These are phyloP conservation scores for Spermophilus dauricus DNA, from an alignment of 2,113 vertebrate species.

Conservation along the genomic window DNA sequence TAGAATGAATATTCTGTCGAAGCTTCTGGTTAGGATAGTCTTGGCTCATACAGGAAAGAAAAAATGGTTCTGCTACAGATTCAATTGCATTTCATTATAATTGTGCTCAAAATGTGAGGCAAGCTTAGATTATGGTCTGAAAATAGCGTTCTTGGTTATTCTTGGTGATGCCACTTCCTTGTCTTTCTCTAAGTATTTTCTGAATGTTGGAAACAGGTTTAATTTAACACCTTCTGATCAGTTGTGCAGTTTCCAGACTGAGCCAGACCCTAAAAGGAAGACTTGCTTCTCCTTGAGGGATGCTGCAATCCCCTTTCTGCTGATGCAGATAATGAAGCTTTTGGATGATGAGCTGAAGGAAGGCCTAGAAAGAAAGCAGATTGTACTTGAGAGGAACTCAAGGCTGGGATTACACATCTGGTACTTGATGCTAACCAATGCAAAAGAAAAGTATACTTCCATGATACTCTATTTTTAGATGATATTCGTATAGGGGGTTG, in stretches of 20 bases:
- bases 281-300: background rate
- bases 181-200: background rate
- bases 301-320: background rate
- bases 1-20: background rate
- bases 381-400: background rate
- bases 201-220: background rate
- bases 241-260: background rate
- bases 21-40: background rate
- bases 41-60: background rate
- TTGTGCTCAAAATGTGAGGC: background rate
- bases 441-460: background rate
- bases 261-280: background rate
- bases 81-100: background rate
- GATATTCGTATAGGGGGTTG: background rate
- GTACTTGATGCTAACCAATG: background rate
- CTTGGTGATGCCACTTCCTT: background rate
- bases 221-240: background rate
- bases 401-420: background rate
- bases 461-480: background rate
- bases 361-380: background rate
- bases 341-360: background rate
- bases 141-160: background rate
- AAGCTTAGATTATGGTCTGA: background rate
- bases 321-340: background rate
- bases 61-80: background rate